Base-by-base conservation (phyloP, 2,113 vertebrate species). In the Cheirogaleus medius region DNA sequence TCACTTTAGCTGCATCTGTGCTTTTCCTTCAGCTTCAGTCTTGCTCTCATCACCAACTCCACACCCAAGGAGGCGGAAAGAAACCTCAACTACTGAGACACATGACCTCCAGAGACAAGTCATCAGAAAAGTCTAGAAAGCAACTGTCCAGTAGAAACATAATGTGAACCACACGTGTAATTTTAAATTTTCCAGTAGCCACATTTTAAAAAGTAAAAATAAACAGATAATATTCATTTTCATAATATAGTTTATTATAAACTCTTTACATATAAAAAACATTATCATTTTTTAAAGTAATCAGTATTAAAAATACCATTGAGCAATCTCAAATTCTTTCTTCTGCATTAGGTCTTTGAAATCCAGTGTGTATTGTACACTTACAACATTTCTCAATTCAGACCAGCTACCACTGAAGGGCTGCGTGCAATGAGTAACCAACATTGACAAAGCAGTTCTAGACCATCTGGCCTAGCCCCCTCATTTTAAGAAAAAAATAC, bases 71-170 rank as follows among this genome's bases (percentile, higher is more conserved):
- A 10, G 14, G 49, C 49, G 20, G 10, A 32, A 39, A 76, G 17
- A 73, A 69, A 74, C 8, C 27, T 2, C 21, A 20, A 20, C n/a
- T 71, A n/a, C 63, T 47, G 8, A 64, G 58, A 71, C 18, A 27
- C 4, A 0, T 69, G 64, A 84, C 64, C 13, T 76, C 83, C 21
- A 64, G 60, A 29, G 37, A 47, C 44, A 25, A 5, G 56, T 66
- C 39, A 56, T 87, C 11, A 52, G 56, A 63, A 77, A 92, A 76
- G 8, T 91, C 69, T 54, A 78, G 82, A 96, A 93, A 87, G 6
- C 15, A 39, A 39, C 86, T 60, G 1, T 34, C 29, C 12, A 39
- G 17, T 4, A 71, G 25, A 90, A 89, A 69, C 47, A 77, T 8
- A 29, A 27, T 42, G 27, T 47, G 39, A 68, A 20, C 29, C 71